phyloP scores from a whole-genome alignment of 2,888 invertebrate species.

The Ctenicera cuprea region DNA sequence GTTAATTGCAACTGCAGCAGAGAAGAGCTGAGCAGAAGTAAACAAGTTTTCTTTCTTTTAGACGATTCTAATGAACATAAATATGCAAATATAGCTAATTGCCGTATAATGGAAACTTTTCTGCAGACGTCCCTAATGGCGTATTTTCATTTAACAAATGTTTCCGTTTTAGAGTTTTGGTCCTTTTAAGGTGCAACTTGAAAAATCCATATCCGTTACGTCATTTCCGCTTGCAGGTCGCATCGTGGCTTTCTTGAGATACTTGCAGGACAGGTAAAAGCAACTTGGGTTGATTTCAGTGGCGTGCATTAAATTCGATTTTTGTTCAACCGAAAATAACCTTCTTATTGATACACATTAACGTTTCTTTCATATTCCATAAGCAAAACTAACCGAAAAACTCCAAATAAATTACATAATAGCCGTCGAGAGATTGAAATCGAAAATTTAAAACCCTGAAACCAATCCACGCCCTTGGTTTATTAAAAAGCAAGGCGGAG shows the following conservation, averaged over 20 bases:
- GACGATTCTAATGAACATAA: not conserved
- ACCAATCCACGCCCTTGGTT: conserved; percentile 54
- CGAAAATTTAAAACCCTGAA: not conserved
- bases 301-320: conserved; percentile 14
- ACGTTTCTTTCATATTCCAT: not conserved
- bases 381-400: not conserved
- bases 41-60: conserved; percentile 3
- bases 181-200: conserved; percentile 7
- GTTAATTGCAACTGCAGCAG: conserved; percentile 3
- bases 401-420: not conserved
- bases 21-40: not conserved
- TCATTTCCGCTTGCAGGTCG: conserved; percentile 43
- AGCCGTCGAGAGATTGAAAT: not conserved
- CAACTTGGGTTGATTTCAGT: conserved; percentile 23
- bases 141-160: not conserved
- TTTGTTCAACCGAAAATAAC: not conserved
- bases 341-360: not conserved
- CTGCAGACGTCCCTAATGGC: not conserved
- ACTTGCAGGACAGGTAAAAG: conserved; percentile 40
- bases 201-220: conserved; percentile 47
- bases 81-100: conserved; percentile 23
- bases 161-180: conserved; percentile 1
- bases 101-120: conserved; percentile 1
- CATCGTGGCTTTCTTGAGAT: conserved; percentile 31
- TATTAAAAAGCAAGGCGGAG: conserved; percentile 57